Conservation (phyloP, 2,797 vertebrate species). For the Crax fasciolata region DNA sequence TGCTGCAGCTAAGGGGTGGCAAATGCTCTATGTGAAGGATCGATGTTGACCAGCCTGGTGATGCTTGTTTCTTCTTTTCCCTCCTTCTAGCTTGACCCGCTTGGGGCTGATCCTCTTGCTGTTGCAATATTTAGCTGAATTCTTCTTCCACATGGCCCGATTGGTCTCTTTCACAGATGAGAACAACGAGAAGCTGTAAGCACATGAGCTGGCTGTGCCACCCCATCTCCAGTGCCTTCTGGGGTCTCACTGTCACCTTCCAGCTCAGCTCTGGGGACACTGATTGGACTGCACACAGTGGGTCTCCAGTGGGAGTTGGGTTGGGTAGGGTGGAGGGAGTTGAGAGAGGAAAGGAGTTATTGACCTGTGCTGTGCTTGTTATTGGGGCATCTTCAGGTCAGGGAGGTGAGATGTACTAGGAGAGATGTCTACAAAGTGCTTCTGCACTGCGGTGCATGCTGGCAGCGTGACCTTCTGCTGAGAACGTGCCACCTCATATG, state of each 20-base stretch:
- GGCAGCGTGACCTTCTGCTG: not conserved
- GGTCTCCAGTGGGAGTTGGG: not conserved
- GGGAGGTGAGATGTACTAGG: not conserved
- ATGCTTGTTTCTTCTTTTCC: not conserved
- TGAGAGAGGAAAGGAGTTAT: not conserved
- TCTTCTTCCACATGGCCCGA: slow-evolving; percentile 93
- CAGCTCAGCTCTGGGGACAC: not conserved
- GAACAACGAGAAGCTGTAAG: slow-evolving; percentile 96
- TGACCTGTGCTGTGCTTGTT: not conserved
- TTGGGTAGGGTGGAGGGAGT: not conserved
- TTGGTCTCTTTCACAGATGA: slow-evolving; percentile 95
- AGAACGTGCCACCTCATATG: not conserved
- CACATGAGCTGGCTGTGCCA: not conserved
- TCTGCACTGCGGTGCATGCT: not conserved
- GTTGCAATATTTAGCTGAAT: slow-evolving; percentile 93
- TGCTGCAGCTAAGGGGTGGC: not conserved
- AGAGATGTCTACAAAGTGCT: not conserved
- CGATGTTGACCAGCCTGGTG: not conserved
- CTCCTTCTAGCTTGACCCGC: slow-evolving; percentile 88
- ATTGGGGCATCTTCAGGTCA: not conserved
- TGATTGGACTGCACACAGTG: too few relatives aligned
- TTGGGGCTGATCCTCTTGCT: slow-evolving; percentile 93
- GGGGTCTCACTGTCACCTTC: not conserved
- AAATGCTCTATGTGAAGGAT: not conserved
- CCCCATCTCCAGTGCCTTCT: fast-evolving